A percentile compares a stretch with the other conserved stretches of the same genome.
These are phyloP conservation scores for Erinaceus europaeus DNA, from an alignment of 2,113 vertebrate species.

Conservation along the genomic window DNA sequence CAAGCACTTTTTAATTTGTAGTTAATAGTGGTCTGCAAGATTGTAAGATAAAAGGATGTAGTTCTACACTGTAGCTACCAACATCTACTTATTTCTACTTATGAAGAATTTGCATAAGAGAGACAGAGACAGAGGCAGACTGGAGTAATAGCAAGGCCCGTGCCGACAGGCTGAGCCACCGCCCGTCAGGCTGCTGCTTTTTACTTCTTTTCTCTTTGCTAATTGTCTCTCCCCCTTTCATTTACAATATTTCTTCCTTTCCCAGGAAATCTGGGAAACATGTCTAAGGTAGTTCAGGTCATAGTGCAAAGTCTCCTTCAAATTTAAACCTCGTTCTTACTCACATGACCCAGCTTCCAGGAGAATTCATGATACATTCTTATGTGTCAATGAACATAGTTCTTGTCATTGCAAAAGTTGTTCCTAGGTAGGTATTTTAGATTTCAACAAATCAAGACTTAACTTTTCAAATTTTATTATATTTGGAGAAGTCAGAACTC, in stretches of 20 bases:
- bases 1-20: no score
- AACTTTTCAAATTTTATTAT: neutral
- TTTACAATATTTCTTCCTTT: neutral
- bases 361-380: constrained; percentile 17
- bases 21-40: no score
- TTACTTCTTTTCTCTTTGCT: neutral
- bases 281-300: neutral
- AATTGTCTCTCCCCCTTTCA: neutral
- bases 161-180: no score
- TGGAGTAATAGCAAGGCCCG: no score
- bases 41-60: no score
- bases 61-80: no score
- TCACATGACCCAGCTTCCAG: neutral
- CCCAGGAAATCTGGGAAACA: neutral
- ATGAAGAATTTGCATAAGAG: no score
- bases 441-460: neutral
- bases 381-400: neutral
- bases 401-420: neutral
- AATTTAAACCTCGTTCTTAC: neutral
- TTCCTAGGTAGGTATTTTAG: neutral
- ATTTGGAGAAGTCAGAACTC: neutral
- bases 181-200: no score
- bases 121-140: no score
- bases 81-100: no score
- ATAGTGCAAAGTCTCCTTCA: neutral